phyloP scores from a whole-genome alignment of 1,140 invertebrate species.

The Trichonephila clavata region DNA sequence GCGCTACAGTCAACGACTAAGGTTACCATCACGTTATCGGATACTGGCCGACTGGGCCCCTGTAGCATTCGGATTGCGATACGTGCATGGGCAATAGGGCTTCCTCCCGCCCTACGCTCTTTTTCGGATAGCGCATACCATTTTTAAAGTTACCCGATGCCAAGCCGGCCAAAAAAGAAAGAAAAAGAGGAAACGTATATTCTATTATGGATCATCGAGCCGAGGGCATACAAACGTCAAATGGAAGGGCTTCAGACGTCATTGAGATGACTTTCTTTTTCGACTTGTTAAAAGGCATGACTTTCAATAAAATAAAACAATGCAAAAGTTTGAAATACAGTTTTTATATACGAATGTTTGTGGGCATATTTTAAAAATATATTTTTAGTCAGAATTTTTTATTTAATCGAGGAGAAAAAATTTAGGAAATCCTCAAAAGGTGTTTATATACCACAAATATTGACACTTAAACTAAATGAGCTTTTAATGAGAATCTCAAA shows the following conservation, averaged over 20 bases:
- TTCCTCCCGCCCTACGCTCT: background rate
- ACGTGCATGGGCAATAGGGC: constrained; percentile 15
- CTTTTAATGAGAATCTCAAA: too few species aligned
- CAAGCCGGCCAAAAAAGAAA: background rate
- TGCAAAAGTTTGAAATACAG: background rate
- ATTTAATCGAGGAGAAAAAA: too few species aligned
- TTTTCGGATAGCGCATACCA: background rate
- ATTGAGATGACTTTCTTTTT: background rate
- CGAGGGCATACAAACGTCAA: constrained; percentile 13
- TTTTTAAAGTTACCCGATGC: constrained; percentile 26
- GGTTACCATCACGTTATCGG: constrained; percentile 56
- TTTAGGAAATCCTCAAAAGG: too few species aligned
- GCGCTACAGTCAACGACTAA: constrained; percentile 74
- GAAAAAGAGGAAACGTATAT: background rate
- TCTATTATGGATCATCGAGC: constrained; percentile 36
- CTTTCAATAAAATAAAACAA: constrained; percentile 18
- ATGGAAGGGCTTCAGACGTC: background rate
- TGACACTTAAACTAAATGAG: too few species aligned
- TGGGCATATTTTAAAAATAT: too few species aligned
- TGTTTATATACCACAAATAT: too few species aligned
- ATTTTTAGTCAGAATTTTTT: too few species aligned
- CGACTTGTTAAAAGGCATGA: background rate
- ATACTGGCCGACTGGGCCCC: constrained; percentile 36
- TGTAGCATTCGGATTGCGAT: background rate
- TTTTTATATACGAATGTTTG: too few species aligned